phyloP scores from a whole-genome alignment of 2,113 vertebrate genomes.

The Ceyx margarethae region DNA sequence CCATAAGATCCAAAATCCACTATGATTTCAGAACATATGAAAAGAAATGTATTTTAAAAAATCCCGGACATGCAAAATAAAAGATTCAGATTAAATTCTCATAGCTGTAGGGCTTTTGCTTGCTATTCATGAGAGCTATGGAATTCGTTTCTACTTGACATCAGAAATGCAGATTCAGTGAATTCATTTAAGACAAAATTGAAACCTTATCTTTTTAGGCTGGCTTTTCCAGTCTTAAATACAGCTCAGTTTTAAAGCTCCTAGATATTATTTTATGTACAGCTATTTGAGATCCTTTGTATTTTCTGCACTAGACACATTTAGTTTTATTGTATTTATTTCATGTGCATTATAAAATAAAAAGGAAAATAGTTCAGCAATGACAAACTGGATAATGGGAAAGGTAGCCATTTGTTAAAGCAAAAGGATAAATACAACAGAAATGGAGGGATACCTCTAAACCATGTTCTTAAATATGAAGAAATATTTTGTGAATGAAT shows the following conservation, averaged over 20 bases:
- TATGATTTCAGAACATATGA: conserved; percentile 30
- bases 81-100: conserved; percentile 61
- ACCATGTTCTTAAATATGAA: background rate
- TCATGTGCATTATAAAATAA: background rate
- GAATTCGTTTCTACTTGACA: conserved; percentile 58
- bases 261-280: conserved; percentile 63
- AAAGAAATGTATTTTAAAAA: conserved; percentile 20
- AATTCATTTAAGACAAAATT: conserved; percentile 68
- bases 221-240: conserved; percentile 62
- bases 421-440: background rate
- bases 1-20: conserved; percentile 11
- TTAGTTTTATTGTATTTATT: conserved; percentile 35
- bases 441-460: background rate
- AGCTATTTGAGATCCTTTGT: conserved; percentile 61
- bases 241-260: conserved; percentile 67
- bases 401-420: background rate
- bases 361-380: conserved; percentile 7
- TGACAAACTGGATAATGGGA: conserved; percentile 1
- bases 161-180: conserved; percentile 74
- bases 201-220: conserved; percentile 67
- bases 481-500: background rate
- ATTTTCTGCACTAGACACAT: conserved; percentile 41
- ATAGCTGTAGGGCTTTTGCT: conserved; percentile 61
- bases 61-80: conserved; percentile 30
- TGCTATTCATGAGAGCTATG: conserved; percentile 42